Evolutionary conservation across 2,888 invertebrate genomes (phyloP).

Genomic region (Elgonia sp.): DNA sequence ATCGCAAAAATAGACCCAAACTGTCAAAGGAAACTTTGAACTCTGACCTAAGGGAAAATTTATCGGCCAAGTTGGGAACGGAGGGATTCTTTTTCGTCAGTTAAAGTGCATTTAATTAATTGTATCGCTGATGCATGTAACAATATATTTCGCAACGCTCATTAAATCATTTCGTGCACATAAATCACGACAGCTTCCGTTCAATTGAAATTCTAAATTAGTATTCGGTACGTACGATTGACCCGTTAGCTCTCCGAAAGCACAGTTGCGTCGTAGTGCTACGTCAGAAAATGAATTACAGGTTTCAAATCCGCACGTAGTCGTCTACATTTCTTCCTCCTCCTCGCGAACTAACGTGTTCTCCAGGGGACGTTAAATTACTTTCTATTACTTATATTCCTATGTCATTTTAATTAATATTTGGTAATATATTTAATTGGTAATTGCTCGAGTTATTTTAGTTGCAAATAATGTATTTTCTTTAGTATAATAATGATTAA

Average conservation of each 20-base stretch:
- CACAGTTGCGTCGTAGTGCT: constrained; percentile 37
- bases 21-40: constrained; percentile 50
- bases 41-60: constrained; percentile 70
- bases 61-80: constrained; percentile 41
- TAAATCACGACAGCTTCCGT: constrained; percentile 70
- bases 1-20: constrained; percentile 34
- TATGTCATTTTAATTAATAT: constrained; percentile 13
- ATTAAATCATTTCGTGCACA: constrained; percentile 70
- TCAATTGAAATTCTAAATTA: constrained; percentile 57
- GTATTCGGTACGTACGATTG: constrained; percentile 63
- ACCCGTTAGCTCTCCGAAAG: constrained; percentile 58
- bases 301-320: constrained; percentile 40
- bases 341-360: not conserved
- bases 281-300: constrained; percentile 65
- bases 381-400: constrained; percentile 1
- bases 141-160: constrained; percentile 60
- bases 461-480: not conserved
- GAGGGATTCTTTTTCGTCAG: constrained; percentile 24
- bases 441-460: not conserved
- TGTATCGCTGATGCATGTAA: constrained; percentile 45
- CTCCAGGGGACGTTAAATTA: constrained; percentile 14
- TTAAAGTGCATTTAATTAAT: constrained; percentile 62
- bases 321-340: not conserved
- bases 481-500: too few species aligned
- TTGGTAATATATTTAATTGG: too few species aligned